These are phyloP conservation scores for Hemicentrotus pulcherrimus DNA, from an alignment of 35 echinoderm and acorn worm species.

Conservation along the genomic window DNA sequence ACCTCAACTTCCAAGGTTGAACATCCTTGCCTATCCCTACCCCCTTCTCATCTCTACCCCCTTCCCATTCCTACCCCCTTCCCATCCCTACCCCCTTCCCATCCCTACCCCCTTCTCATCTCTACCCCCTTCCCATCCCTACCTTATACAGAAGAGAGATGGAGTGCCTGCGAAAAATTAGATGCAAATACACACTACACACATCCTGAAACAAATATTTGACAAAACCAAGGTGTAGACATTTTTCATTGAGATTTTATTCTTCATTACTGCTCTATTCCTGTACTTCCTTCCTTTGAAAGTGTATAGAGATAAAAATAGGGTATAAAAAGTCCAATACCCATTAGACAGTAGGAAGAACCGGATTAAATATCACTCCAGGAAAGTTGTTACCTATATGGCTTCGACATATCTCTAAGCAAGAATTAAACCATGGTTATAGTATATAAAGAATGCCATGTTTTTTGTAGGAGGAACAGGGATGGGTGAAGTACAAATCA, in stretches of 20 bases:
- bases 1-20: neutral
- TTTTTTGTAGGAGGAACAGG: no score
- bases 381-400: no score
- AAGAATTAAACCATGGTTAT: no score
- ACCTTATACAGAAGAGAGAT: neutral
- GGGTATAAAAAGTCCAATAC: no score
- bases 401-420: no score
- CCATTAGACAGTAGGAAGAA: no score
- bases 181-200: neutral
- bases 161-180: neutral
- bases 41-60: neutral
- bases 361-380: no score
- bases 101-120: neutral
- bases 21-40: neutral
- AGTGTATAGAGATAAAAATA: no score
- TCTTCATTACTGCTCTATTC: neutral
- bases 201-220: neutral
- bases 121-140: neutral
- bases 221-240: neutral
- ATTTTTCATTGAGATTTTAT: neutral
- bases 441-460: no score
- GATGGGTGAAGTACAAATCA: no score
- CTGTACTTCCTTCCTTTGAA: neutral
- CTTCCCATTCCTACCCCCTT: neutral
- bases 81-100: neutral